These are phyloP conservation scores for Torymus texanus DNA, from an alignment of 2,888 invertebrate species.

Conservation along the genomic window DNA sequence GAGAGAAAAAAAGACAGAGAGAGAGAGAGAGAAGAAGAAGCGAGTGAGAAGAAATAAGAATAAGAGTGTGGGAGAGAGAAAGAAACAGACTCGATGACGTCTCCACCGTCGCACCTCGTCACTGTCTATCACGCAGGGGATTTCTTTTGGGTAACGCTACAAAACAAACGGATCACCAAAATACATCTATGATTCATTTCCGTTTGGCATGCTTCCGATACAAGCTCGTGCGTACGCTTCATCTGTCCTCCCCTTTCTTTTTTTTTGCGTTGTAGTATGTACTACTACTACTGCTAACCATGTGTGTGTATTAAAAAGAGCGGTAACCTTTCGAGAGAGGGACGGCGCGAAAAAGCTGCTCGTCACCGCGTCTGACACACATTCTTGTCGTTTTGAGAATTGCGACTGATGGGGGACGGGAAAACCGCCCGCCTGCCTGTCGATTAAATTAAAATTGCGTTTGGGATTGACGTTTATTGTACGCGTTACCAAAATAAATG, in stretches of 20 bases:
- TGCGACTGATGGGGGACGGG: no score
- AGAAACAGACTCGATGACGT: slow-evolving; percentile 9
- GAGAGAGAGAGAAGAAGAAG: slow-evolving; percentile 1
- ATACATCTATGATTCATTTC: slow-evolving; percentile 52
- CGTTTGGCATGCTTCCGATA: slow-evolving; percentile 45
- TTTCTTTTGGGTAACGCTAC: slow-evolving; percentile 7
- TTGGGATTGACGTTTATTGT: no score
- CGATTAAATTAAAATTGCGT: no score
- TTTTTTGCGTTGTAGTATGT: neutral
- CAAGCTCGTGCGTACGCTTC: neutral
- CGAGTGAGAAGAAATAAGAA: neutral
- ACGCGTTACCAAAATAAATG: no score
- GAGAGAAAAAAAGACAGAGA: slow-evolving; percentile 6
- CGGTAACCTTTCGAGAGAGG: no score
- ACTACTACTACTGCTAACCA: neutral
- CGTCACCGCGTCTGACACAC: no score
- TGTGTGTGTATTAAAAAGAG: no score
- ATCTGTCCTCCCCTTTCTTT: neutral
- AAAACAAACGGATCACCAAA: slow-evolving; percentile 40
- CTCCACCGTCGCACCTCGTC: slow-evolving; percentile 45
- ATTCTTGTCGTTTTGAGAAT: no score
- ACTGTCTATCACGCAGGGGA: slow-evolving; percentile 52
- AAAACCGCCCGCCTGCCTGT: no score
- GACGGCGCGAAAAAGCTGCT: no score
- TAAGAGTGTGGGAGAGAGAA: neutral